phyloP scores from a whole-genome alignment of 1,140 invertebrate species.

The Heliconius congener region DNA sequence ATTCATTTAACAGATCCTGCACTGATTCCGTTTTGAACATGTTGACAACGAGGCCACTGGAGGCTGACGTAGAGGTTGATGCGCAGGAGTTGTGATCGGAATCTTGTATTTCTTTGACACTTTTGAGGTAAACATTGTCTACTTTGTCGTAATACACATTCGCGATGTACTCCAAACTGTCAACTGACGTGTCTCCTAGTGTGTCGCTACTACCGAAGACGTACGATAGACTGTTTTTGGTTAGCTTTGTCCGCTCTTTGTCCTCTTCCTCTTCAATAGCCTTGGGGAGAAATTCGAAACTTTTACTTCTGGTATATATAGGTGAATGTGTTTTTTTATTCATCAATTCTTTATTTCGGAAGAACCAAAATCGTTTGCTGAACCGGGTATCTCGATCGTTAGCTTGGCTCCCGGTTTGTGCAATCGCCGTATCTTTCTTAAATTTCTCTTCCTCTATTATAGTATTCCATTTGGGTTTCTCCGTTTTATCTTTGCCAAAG shows the following conservation, averaged over 20 bases:
- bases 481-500: slow-evolving; percentile 63
- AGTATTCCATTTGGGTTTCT: slow-evolving; percentile 60
- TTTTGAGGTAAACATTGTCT: slow-evolving; percentile 64
- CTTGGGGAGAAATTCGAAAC: slow-evolving; percentile 72
- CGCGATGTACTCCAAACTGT: slow-evolving; percentile 60
- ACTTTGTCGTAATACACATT: slow-evolving; percentile 67
- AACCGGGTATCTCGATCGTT: slow-evolving; percentile 55
- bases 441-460: slow-evolving; percentile 56
- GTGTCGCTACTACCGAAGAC: slow-evolving; percentile 63
- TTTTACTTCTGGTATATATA: slow-evolving; percentile 71
- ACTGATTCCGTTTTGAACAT: slow-evolving; percentile 66
- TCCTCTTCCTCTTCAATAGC: slow-evolving; percentile 55
- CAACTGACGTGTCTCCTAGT: slow-evolving; percentile 55
- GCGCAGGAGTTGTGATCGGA: slow-evolving; percentile 58
- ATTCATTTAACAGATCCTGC: slow-evolving; percentile 66
- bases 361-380: slow-evolving; percentile 72
- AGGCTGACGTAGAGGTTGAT: slow-evolving; percentile 53
- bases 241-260: slow-evolving; percentile 40
- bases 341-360: slow-evolving; percentile 58
- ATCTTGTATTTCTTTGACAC: slow-evolving; percentile 63
- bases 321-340: slow-evolving; percentile 54
- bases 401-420: slow-evolving; percentile 21
- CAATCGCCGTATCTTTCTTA: slow-evolving; percentile 9
- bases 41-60: slow-evolving; percentile 56
- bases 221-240: slow-evolving; percentile 57